phyloP scores from a whole-genome alignment of 2,797 vertebrate genomes.

The Megaceryle alcyon region DNA sequence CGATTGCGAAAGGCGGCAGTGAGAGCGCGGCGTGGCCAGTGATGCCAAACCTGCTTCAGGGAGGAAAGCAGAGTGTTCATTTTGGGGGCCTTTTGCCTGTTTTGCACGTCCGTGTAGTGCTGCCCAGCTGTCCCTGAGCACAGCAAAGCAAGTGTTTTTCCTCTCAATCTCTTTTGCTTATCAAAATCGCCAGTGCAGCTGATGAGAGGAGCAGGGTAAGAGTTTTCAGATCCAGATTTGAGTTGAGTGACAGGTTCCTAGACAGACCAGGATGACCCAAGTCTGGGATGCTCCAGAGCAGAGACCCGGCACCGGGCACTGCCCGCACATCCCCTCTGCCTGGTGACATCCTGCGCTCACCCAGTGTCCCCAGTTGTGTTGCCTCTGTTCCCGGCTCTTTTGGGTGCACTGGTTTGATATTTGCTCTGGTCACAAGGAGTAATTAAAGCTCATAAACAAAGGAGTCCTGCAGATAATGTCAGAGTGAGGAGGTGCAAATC shows the following conservation, averaged over 20 bases:
- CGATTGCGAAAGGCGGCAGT: constrained; percentile 37
- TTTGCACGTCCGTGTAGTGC: rapidly evolving
- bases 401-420: not conserved
- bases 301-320: rapidly evolving
- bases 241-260: not conserved
- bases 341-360: not conserved
- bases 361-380: rapidly evolving
- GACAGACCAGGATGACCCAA: rapidly evolving
- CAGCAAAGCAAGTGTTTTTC: not conserved
- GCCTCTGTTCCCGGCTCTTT: not conserved
- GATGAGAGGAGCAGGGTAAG: not conserved
- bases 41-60: not conserved
- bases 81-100: not conserved
- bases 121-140: not conserved
- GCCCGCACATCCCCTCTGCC: not conserved
- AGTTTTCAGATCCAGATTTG: not conserved
- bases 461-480: not conserved
- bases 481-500: not conserved
- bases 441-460: not conserved
- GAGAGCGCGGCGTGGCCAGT: not conserved
- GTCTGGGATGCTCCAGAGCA: not conserved
- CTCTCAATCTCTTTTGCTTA: not conserved
- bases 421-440: not conserved
- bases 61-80: not conserved
- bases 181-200: rapidly evolving